Evolutionary conservation across 2,797 vertebrate species (phyloP).

Genomic region (Cichlasoma orientale): DNA sequence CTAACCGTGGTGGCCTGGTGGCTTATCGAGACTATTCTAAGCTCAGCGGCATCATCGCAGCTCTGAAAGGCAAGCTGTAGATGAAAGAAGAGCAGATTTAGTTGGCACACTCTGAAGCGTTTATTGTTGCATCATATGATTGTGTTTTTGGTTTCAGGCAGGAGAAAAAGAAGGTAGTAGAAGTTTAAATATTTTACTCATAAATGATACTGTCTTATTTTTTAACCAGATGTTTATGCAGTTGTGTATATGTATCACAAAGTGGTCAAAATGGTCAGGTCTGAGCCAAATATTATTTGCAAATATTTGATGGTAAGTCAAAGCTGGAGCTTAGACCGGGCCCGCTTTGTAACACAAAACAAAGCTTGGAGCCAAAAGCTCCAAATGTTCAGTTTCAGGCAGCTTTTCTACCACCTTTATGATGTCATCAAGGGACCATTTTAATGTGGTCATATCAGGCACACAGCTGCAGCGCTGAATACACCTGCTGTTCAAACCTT

Average conservation of each 20-base stretch:
- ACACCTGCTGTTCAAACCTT: neutral
- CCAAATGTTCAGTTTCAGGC: neutral
- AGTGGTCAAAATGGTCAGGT: constrained; percentile 9
- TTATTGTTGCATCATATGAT: constrained; percentile 20
- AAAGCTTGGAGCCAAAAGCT: neutral
- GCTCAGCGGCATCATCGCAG: constrained; percentile 58
- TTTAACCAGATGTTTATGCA: constrained; percentile 46
- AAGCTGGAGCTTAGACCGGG: neutral
- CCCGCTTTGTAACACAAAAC: neutral
- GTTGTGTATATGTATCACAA: constrained; percentile 21
- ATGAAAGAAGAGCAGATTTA: neutral
- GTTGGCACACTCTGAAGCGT: neutral
- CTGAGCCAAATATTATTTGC: constrained; percentile 22
- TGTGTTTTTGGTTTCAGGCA: constrained; percentile 33
- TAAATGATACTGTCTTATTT: constrained; percentile 23
- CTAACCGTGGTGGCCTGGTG: constrained; percentile 87
- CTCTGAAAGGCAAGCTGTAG: constrained; percentile 75
- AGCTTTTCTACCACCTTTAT: neutral
- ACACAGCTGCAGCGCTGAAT: too few relatives aligned
- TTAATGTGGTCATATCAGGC: too few relatives aligned
- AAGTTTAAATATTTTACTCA: constrained; percentile 41
- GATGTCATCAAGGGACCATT: neutral
- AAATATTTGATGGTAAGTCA: neutral
- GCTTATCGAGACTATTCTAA: constrained; percentile 80
- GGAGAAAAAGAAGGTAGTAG: neutral